Conservation (phyloP, 1,140 invertebrate genomes). For the Coptotermes formosanus region DNA sequence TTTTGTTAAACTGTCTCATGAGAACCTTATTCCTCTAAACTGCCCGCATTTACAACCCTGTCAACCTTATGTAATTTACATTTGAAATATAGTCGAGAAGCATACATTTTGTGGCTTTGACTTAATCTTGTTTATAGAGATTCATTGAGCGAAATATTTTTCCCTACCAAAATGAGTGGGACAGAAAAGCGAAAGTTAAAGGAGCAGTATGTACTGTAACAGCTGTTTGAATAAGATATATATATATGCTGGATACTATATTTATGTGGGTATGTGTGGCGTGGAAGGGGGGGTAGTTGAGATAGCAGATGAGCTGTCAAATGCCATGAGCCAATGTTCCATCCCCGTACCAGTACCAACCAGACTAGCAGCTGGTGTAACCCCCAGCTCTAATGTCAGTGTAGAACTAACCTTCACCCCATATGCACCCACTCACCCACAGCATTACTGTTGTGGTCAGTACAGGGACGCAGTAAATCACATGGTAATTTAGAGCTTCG, state of each 20-base stretch:
- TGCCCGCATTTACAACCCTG: neutral
- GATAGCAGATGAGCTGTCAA: neutral
- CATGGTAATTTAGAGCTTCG: neutral
- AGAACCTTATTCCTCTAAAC: neutral
- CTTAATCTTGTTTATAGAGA: slow-evolving; percentile 13
- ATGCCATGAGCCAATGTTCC: neutral
- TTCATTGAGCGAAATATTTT: neutral
- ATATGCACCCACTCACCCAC: neutral
- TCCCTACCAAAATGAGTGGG: neutral
- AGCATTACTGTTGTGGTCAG: neutral
- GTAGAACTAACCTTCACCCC: neutral
- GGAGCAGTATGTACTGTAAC: neutral
- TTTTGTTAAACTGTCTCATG: no score
- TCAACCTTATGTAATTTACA: neutral
- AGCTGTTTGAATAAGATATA: neutral
- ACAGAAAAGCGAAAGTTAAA: neutral
- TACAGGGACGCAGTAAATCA: neutral
- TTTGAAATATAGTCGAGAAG: neutral
- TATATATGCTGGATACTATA: neutral
- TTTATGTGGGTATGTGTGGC: neutral
- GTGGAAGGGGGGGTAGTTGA: neutral
- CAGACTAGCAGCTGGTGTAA: neutral
- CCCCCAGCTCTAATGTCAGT: neutral
- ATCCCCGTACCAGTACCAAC: neutral
- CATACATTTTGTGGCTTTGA: slow-evolving; percentile 1